phyloP scores from a whole-genome alignment of 2,888 invertebrate species.

The Tipula lateralis region DNA sequence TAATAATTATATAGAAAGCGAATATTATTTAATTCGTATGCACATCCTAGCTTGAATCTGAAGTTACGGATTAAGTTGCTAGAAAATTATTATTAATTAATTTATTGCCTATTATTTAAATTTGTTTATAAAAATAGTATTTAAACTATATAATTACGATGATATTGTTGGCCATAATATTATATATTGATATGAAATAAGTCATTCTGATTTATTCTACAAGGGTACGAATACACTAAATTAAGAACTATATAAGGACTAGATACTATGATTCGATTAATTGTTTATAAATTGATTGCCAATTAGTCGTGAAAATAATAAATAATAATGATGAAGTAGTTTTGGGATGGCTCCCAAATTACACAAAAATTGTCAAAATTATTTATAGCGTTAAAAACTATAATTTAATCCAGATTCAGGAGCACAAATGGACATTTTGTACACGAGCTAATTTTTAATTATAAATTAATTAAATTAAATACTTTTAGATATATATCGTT shows the following conservation, averaged over 20 bases:
- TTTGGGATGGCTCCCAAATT: too few species aligned
- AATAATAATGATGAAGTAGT: too few species aligned
- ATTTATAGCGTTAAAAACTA: too few species aligned
- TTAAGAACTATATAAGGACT: not conserved
- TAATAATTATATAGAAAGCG: not conserved
- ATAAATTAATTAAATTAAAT: not conserved
- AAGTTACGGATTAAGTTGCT: not conserved
- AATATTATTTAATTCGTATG: not conserved
- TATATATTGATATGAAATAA: not conserved
- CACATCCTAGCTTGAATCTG: not conserved
- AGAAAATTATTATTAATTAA: not conserved
- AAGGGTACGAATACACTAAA: not conserved
- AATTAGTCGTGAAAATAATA: not conserved
- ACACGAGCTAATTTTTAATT: not conserved
- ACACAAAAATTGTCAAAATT: too few species aligned
- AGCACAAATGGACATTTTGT: not conserved
- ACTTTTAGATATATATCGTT: not conserved
- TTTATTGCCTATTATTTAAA: not conserved
- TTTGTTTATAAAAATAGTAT: not conserved
- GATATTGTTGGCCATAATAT: slow-evolving; percentile 13
- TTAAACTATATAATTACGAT: not conserved
- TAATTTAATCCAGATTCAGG: too few species aligned
- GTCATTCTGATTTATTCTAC: not conserved
- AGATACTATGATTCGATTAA: too few species aligned
- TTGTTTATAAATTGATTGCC: not conserved